Percentiles rank a stretch among this genome's conserved stretches.
Conservation (phyloP, 2,888 invertebrate genomes). For the Tachina grossa region DNA sequence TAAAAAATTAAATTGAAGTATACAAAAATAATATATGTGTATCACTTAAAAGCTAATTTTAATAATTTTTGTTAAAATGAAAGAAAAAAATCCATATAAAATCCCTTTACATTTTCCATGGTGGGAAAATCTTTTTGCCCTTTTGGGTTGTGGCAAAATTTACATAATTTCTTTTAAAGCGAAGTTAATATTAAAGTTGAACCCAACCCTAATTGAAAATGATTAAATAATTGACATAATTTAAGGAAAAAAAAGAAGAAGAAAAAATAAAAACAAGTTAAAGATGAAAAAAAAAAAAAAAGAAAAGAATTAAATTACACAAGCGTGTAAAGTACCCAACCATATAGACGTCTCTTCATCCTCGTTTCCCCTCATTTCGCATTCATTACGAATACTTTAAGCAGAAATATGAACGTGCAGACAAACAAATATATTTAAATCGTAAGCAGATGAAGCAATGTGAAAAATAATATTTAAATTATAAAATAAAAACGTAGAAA, state of each 20-base stretch:
- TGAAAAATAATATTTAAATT: slow-evolving; percentile 34
- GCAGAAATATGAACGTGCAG: slow-evolving; percentile 9
- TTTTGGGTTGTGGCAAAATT: slow-evolving; percentile 12
- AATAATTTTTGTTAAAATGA: too few relatives aligned
- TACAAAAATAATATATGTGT: too few relatives aligned
- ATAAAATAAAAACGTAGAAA: neutral
- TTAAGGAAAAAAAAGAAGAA: slow-evolving; percentile 39
- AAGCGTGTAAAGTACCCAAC: slow-evolving; percentile 38
- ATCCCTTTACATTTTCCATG: neutral
- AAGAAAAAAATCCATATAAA: too few relatives aligned
- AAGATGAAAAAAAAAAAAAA: neutral
- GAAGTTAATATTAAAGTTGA: slow-evolving; percentile 19
- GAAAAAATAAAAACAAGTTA: neutral
- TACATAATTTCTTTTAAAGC: slow-evolving; percentile 9
- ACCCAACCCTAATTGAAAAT: slow-evolving; percentile 47
- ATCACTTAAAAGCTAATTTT: too few relatives aligned
- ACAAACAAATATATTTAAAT: neutral
- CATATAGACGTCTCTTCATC: neutral
- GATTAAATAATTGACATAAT: slow-evolving; percentile 68
- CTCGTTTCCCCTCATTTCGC: slow-evolving; percentile 14
- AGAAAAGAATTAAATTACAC: slow-evolving; percentile 6
- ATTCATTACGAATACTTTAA: slow-evolving; percentile 3
- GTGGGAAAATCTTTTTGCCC: slow-evolving; percentile 13
- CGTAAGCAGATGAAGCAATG: slow-evolving; percentile 29
- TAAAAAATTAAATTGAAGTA: neutral